phyloP scores from a whole-genome alignment of 2,888 invertebrate genomes.

The Dryobota labecula region DNA sequence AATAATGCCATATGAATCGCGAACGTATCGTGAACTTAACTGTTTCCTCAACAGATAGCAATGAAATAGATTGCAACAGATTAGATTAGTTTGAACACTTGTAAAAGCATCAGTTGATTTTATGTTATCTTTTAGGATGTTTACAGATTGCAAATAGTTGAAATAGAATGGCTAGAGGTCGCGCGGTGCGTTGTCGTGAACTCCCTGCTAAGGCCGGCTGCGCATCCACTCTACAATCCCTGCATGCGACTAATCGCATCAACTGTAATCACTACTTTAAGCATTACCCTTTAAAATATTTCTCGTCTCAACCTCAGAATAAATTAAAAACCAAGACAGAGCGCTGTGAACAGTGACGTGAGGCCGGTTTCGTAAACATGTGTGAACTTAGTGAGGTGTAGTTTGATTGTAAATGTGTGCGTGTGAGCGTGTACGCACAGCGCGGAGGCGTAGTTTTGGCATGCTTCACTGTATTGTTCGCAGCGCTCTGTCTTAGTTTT shows the following conservation, averaged over 20 bases:
- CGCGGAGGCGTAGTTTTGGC: too few species aligned
- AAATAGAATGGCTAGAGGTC: constrained; percentile 49
- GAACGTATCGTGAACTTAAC: constrained; percentile 18
- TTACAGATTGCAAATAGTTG: constrained; percentile 42
- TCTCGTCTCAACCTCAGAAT: not conserved
- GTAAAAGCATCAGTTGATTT: constrained; percentile 21
- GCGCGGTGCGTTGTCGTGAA: constrained; percentile 39
- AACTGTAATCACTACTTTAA: not conserved
- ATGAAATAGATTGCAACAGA: constrained; percentile 34
- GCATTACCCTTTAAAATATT: not conserved
- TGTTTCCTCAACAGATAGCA: constrained; percentile 50
- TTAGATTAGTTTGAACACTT: constrained; percentile 40
- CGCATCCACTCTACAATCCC: constrained; percentile 1
- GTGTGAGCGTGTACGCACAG: too few species aligned
- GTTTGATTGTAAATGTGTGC: too few species aligned
- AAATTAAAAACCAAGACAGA: too few species aligned
- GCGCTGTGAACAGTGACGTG: too few species aligned
- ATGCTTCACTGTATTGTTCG: too few species aligned
- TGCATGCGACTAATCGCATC: constrained; percentile 28
- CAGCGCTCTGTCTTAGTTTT: too few species aligned
- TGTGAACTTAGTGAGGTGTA: too few species aligned
- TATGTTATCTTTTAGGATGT: constrained; percentile 30
- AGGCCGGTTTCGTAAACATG: too few species aligned
- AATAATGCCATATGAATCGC: constrained; percentile 21
- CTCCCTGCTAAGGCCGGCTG: constrained; percentile 22